These are phyloP conservation scores for Pristionchus fissidentatus DNA, from an alignment of 2,888 invertebrate species.

Conservation along the genomic window DNA sequence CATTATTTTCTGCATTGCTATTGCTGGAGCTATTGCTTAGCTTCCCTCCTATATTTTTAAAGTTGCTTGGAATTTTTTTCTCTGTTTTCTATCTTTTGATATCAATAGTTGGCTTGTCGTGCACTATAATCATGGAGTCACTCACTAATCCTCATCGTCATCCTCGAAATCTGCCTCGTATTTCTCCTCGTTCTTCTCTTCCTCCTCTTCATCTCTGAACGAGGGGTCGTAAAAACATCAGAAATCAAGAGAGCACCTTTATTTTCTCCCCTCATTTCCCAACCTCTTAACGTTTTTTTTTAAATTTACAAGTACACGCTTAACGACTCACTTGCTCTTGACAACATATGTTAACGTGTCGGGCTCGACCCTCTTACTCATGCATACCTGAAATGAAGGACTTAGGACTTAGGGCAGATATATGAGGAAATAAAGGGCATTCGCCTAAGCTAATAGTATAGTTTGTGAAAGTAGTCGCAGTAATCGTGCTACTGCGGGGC, in stretches of 20 bases:
- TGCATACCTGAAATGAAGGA: background rate
- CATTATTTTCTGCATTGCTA: background rate
- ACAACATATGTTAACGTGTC: constrained; percentile 14
- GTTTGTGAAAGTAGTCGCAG: too few relatives aligned
- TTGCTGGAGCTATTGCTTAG: background rate
- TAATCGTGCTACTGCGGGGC: too few relatives aligned
- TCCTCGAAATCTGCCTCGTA: constrained; percentile 26
- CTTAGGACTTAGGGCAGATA: too few relatives aligned
- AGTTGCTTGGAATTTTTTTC: too few relatives aligned
- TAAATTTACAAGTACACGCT: background rate
- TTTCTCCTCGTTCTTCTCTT: constrained; percentile 3
- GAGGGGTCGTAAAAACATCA: background rate
- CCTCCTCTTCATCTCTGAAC: constrained; percentile 16
- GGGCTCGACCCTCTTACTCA: background rate
- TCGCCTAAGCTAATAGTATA: too few relatives aligned
- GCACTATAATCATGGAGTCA: too few relatives aligned
- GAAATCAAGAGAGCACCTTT: too few relatives aligned
- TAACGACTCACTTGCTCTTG: background rate
- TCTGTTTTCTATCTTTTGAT: too few relatives aligned
- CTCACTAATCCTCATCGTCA: constrained; percentile 24
- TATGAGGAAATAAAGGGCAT: too few relatives aligned
- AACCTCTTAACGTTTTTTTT: too few relatives aligned
- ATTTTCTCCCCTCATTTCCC: too few relatives aligned
- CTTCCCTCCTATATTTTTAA: background rate
- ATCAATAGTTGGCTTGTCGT: too few relatives aligned